Evolutionary conservation across 37 sponge, comb jelly and placozoan species (phyloP).

Genomic region (Halichondria panicea): DNA sequence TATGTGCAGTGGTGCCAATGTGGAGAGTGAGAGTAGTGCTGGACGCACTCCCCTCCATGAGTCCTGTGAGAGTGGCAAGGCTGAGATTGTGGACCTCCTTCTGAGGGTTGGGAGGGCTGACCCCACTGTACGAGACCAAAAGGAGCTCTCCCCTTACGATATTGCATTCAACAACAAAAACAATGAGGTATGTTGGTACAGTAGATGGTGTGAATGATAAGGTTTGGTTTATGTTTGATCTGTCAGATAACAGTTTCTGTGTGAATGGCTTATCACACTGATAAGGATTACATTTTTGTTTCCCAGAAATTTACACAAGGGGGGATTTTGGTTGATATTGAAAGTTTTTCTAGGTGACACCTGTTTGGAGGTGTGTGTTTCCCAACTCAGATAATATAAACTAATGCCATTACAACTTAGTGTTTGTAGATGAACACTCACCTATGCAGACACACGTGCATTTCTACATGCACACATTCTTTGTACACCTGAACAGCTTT

Average conservation of each 20-base stretch:
- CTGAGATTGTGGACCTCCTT: slow-evolving; percentile 42
- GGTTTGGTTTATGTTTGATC: neutral
- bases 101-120: slow-evolving; percentile 32
- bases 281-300: no score
- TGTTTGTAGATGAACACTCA: no score
- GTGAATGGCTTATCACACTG: no score
- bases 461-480: neutral
- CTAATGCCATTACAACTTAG: no score
- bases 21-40: slow-evolving; percentile 10
- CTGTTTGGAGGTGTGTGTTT: no score
- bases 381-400: no score
- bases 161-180: slow-evolving; percentile 55
- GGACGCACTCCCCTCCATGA: slow-evolving; percentile 65
- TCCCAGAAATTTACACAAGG: no score
- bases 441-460: no score
- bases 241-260: neutral
- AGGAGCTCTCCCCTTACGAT: slow-evolving; percentile 48
- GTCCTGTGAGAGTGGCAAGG: slow-evolving; percentile 49
- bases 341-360: no score
- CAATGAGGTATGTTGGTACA: slow-evolving; percentile 30
- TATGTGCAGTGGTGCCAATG: slow-evolving; percentile 40
- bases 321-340: no score
- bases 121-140: slow-evolving; percentile 2
- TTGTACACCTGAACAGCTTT: neutral
- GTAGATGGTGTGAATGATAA: neutral